phyloP scores from a whole-genome alignment of 2,888 invertebrate species.

The Megamerina dolium region DNA sequence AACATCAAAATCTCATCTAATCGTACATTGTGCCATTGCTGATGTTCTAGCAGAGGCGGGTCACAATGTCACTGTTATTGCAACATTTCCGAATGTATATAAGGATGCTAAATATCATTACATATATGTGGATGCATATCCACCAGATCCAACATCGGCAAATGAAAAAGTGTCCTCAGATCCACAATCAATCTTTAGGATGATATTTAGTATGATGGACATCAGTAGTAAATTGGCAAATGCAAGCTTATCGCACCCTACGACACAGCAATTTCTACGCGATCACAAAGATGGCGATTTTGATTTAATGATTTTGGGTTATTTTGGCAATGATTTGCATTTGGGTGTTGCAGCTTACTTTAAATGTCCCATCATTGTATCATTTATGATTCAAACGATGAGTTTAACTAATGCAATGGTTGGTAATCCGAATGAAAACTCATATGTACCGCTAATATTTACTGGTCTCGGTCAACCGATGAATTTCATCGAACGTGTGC shows the following conservation, averaged over 20 bases:
- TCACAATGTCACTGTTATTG: slow-evolving; percentile 38
- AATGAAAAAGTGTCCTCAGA: neutral
- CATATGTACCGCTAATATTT: slow-evolving; percentile 19
- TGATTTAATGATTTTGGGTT: slow-evolving; percentile 20
- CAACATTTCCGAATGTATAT: slow-evolving; percentile 22
- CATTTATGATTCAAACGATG: slow-evolving; percentile 17
- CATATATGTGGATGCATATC: slow-evolving; percentile 18
- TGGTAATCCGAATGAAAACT: slow-evolving; percentile 21
- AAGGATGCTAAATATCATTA: slow-evolving; percentile 26
- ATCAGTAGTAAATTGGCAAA: slow-evolving; percentile 4
- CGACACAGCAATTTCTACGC: slow-evolving; percentile 9
- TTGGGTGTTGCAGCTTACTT: slow-evolving; percentile 30
- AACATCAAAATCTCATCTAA: slow-evolving; percentile 36
- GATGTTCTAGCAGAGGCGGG: slow-evolving; percentile 34
- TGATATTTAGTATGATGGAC: neutral
- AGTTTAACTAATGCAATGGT: slow-evolving; percentile 11
- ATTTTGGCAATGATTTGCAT: slow-evolving; percentile 24
- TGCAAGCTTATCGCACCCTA: slow-evolving; percentile 11
- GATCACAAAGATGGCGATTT: slow-evolving; percentile 9
- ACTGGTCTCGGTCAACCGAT: slow-evolving; percentile 14
- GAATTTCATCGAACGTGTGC: slow-evolving; percentile 18
- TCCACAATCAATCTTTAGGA: too few relatives aligned
- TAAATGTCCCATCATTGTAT: slow-evolving; percentile 26
- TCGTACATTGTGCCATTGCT: slow-evolving; percentile 36
- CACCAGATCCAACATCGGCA: too few relatives aligned